These are phyloP conservation scores for Gorsachius magnificus DNA, from an alignment of 2,797 vertebrate species.

Conservation along the genomic window DNA sequence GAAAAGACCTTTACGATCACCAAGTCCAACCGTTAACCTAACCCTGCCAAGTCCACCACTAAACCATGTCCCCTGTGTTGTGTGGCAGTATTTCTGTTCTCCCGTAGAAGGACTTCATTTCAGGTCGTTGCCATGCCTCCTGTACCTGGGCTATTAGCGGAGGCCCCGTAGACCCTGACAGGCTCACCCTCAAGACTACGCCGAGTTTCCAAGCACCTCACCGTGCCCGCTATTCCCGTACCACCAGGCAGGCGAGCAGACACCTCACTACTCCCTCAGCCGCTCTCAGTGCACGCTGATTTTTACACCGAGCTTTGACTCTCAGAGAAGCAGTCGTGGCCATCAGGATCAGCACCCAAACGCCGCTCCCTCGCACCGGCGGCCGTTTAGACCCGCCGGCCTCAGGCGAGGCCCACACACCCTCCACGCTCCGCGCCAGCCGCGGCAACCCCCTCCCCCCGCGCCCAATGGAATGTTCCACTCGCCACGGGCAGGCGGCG, in stretches of 20 bases:
- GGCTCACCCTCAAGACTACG: rapidly evolving
- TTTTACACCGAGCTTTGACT: no score
- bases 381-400: rapidly evolving
- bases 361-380: rapidly evolving
- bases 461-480: background rate
- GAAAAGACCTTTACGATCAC: no score
- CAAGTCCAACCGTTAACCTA: no score
- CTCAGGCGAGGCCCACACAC: no score
- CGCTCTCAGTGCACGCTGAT: background rate
- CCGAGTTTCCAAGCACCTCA: rapidly evolving
- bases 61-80: no score
- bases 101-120: background rate
- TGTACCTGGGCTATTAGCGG: rapidly evolving
- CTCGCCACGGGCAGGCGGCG: no score
- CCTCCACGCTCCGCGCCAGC: background rate
- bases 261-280: background rate
- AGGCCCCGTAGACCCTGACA: rapidly evolving
- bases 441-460: rapidly evolving
- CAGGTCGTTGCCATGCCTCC: no score
- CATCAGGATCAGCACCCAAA: rapidly evolving
- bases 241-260: background rate
- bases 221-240: rapidly evolving
- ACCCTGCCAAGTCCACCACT: no score
- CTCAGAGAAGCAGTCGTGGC: rapidly evolving
- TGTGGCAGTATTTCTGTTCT: background rate